phyloP scores from a whole-genome alignment of 2,888 invertebrate species.

The Phortica magna region DNA sequence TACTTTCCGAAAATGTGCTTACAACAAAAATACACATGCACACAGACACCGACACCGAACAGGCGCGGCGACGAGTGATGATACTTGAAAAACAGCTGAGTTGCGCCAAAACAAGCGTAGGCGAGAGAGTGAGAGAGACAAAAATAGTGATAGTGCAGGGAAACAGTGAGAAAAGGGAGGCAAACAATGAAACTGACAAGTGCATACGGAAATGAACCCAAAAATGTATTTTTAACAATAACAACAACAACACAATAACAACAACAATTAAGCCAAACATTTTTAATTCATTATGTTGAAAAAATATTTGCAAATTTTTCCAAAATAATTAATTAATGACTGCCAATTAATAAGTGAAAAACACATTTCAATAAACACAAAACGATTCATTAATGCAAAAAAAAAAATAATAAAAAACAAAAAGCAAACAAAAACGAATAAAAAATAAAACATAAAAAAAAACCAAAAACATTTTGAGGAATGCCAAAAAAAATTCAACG shows the following conservation, averaged over 20 bases:
- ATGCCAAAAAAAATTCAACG: slow-evolving; percentile 50
- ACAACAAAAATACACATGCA: not conserved
- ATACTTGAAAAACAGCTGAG: slow-evolving; percentile 23
- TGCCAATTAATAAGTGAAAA: slow-evolving; percentile 21
- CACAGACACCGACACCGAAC: not conserved
- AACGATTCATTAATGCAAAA: slow-evolving; percentile 7
- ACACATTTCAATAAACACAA: slow-evolving; percentile 25
- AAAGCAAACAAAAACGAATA: slow-evolving; percentile 32
- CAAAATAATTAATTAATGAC: not conserved
- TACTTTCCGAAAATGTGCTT: slow-evolving; percentile 25
- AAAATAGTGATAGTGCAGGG: not conserved
- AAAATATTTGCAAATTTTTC: slow-evolving; percentile 12
- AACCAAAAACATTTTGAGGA: slow-evolving; percentile 28
- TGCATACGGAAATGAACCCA: slow-evolving; percentile 67
- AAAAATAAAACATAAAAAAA: slow-evolving; percentile 18
- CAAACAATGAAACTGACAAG: slow-evolving; percentile 36
- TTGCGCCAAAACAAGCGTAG: not conserved
- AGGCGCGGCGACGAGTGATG: not conserved
- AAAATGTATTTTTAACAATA: slow-evolving; percentile 37
- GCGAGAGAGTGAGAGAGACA: not conserved
- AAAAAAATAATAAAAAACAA: slow-evolving; percentile 23
- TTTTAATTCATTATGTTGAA: not conserved
- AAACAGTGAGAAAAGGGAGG: not conserved
- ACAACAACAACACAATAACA: slow-evolving; percentile 28
- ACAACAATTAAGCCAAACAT: slow-evolving; percentile 5